A percentile compares a stretch with the other conserved stretches of the same genome.
Evolutionary conservation across 2,113 vertebrate species (phyloP).

Genomic region (Aviceda subcristata): DNA sequence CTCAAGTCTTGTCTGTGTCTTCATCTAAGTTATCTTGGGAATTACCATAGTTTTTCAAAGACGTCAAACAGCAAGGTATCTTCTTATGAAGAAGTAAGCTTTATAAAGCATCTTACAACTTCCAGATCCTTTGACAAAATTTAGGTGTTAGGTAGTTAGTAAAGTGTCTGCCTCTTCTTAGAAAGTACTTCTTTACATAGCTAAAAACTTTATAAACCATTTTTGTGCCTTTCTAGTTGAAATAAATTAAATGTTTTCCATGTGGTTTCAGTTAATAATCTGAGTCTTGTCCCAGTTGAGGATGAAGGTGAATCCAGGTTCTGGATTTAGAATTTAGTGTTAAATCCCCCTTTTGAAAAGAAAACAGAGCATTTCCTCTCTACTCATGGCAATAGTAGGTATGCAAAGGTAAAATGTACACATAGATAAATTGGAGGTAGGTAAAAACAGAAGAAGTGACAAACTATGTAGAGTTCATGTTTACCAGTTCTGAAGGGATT

Average conservation of each 20-base stretch:
- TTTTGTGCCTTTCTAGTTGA: not conserved
- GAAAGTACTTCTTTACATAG: not conserved
- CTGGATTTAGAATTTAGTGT: not conserved
- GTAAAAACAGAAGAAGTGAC: not conserved
- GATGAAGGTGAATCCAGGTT: not conserved
- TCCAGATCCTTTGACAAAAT: not conserved
- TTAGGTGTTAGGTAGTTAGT: not conserved
- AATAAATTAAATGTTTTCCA: not conserved
- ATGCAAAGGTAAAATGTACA: not conserved
- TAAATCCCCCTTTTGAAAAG: not conserved
- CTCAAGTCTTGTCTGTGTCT: not conserved
- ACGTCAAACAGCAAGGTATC: not conserved
- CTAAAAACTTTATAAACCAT: not conserved
- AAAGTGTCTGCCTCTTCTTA: not conserved
- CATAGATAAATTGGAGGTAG: not conserved
- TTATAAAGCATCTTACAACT: not conserved
- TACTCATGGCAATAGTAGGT: rapidly evolving
- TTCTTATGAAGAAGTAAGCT: not conserved
- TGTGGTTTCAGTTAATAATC: not conserved
- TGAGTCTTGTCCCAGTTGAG: not conserved
- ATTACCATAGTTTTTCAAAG: not conserved
- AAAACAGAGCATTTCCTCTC: not conserved
- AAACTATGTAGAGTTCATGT: not conserved
- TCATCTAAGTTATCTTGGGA: not conserved
- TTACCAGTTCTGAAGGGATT: not conserved